Conservation (phyloP, 2,113 vertebrate genomes). For the Syrmaticus mikado region DNA sequence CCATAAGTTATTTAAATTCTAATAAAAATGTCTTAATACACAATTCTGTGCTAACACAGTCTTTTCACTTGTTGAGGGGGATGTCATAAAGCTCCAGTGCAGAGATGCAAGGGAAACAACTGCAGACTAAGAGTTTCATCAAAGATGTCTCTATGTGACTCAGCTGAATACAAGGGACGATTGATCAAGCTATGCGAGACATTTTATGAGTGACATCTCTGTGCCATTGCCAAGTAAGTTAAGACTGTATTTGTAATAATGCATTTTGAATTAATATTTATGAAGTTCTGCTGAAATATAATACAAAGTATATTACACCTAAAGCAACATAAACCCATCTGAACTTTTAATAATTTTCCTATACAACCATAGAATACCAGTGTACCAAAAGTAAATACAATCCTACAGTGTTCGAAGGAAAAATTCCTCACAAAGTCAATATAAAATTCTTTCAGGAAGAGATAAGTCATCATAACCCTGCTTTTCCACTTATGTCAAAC, state of each 20-base stretch:
- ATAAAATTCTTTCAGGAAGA: constrained; percentile 64
- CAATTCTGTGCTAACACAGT: neutral
- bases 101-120: neutral
- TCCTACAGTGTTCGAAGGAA: neutral
- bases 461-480: constrained; percentile 44
- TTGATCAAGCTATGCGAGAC: rapidly evolving
- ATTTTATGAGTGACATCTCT: rapidly evolving
- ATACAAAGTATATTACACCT: neutral
- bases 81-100: neutral
- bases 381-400: neutral
- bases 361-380: neutral
- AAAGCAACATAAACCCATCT: neutral
- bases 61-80: neutral
- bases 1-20: neutral
- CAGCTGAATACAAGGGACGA: neutral
- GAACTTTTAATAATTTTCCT: constrained; percentile 18
- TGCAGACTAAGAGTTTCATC: neutral
- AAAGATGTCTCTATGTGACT: neutral
- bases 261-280: neutral
- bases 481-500: constrained; percentile 41
- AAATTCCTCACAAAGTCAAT: constrained; percentile 41
- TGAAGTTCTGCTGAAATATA: neutral
- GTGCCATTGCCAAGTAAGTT: neutral
- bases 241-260: neutral
- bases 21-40: neutral